A percentile compares a stretch with the other conserved stretches of the same genome.
Evolutionary conservation across 2,113 vertebrate genomes (phyloP).

Genomic region (Leucosticte australis): DNA sequence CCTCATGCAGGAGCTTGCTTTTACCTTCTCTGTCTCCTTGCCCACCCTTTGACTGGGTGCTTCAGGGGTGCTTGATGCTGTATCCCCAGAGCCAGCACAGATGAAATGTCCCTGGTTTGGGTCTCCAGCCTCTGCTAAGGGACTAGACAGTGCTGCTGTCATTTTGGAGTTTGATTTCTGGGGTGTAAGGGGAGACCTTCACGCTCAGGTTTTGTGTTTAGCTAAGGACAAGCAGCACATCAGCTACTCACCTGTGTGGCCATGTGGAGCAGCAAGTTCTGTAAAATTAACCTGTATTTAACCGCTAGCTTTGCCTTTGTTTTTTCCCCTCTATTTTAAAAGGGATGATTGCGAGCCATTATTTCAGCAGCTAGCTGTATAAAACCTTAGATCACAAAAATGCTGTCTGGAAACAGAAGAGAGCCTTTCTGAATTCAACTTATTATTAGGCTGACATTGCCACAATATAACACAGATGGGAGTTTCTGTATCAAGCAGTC

Average conservation of each 20-base stretch:
- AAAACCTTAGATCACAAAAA: neutral
- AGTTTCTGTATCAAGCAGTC: neutral
- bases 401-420: neutral
- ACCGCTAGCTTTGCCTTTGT: neutral
- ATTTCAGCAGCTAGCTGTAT: neutral
- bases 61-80: neutral
- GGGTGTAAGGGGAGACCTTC: neutral
- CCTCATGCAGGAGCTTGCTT: neutral
- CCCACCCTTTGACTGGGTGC: rapidly evolving
- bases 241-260: rapidly evolving
- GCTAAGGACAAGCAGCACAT: neutral
- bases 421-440: neutral
- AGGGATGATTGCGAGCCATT: neutral
- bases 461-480: neutral
- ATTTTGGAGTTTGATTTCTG: neutral
- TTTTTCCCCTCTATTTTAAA: neutral
- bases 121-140: neutral
- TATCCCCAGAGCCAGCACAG: neutral
- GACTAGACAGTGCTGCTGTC: neutral
- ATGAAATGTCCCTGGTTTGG: neutral
- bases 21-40: neutral
- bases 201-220: neutral
- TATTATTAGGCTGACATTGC: neutral
- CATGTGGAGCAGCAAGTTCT: neutral
- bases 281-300: neutral